A percentile compares a stretch with the other conserved stretches of the same genome.
These are phyloP conservation scores for Mamestra configurata DNA, from an alignment of 1,140 invertebrate species.

Conservation along the genomic window DNA sequence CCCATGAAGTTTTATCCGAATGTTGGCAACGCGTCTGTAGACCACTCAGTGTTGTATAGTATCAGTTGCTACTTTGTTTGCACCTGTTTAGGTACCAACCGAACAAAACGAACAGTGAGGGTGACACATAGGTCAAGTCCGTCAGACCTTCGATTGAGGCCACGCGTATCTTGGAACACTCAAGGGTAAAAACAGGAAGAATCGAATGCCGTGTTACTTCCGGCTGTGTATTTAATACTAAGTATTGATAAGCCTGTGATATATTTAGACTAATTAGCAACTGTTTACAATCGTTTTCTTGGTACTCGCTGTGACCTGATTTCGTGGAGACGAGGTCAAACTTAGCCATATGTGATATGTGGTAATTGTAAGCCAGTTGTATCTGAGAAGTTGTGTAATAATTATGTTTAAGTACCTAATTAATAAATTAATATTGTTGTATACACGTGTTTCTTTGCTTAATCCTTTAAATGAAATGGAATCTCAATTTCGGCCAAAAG, in stretches of 20 bases:
- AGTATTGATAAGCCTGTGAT: slow-evolving; percentile 46
- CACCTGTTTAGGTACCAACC: too few relatives aligned
- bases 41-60: too few relatives aligned
- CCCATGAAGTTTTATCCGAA: too few relatives aligned
- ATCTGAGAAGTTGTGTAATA: slow-evolving; percentile 21
- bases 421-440: background rate
- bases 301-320: slow-evolving; percentile 26
- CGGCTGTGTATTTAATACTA: slow-evolving; percentile 25
- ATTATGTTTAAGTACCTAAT: background rate
- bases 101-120: too few relatives aligned
- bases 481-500: too few relatives aligned
- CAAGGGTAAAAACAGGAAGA: slow-evolving; percentile 26
- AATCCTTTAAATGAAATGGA: background rate
- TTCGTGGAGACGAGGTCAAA: slow-evolving; percentile 7
- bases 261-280: slow-evolving; percentile 24
- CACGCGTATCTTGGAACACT: background rate
- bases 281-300: slow-evolving; percentile 18
- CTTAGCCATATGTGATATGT: background rate
- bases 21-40: too few relatives aligned
- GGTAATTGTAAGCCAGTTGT: background rate
- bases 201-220: background rate
- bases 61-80: too few relatives aligned
- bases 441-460: background rate
- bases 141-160: background rate
- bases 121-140: background rate